Evolutionary conservation across 1,140 invertebrate species (phyloP).

Genomic region (Apis cerana): DNA sequence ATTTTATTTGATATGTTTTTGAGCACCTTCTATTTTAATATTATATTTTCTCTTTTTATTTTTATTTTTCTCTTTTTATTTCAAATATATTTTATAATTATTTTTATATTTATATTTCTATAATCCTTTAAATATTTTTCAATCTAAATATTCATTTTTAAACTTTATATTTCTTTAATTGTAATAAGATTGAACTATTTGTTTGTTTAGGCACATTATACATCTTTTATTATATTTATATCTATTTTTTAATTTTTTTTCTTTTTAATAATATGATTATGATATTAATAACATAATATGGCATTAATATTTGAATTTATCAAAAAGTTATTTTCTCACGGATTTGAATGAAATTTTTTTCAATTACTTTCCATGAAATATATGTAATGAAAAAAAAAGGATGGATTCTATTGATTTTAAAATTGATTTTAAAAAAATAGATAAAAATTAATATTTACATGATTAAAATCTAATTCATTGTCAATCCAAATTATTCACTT

Average conservation of each 20-base stretch:
- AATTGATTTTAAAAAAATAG: too few relatives aligned
- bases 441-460: too few relatives aligned
- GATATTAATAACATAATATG: background rate
- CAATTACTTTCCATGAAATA: too few relatives aligned
- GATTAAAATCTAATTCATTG: too few relatives aligned
- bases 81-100: constrained; percentile 15
- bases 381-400: too few relatives aligned
- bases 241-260: background rate
- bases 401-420: too few relatives aligned
- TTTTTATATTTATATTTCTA: background rate
- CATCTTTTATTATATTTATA: background rate
- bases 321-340: too few relatives aligned
- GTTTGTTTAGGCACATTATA: background rate
- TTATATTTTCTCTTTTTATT: background rate
- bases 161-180: background rate
- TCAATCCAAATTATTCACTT: too few relatives aligned
- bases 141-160: background rate
- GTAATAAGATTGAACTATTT: background rate
- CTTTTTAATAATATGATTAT: constrained; percentile 1
- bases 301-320: too few relatives aligned
- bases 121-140: constrained; percentile 12
- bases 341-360: too few relatives aligned
- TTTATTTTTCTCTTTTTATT: background rate
- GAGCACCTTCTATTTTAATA: background rate
- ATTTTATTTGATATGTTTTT: constrained; percentile 4